A percentile compares a stretch with the other conserved stretches of the same genome.
phyloP scores from a whole-genome alignment of 2,888 invertebrate genomes.

The Unio delphinus region DNA sequence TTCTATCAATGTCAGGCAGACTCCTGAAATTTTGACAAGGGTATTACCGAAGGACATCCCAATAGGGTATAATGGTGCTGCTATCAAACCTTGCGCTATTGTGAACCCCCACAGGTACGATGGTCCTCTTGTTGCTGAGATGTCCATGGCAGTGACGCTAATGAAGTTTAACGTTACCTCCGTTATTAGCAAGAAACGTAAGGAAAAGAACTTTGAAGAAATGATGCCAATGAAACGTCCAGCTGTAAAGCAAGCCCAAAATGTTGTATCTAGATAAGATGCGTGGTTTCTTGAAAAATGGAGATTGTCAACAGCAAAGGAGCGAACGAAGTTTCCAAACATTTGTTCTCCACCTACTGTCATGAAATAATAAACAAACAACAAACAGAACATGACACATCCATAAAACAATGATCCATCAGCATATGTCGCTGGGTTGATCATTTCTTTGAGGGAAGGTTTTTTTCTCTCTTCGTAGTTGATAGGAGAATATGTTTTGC shows the following conservation, averaged over 20 bases:
- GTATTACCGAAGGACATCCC: slow-evolving; percentile 20
- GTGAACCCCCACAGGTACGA: slow-evolving; percentile 12
- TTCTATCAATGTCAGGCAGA: slow-evolving; percentile 20
- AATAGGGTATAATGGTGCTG: slow-evolving; percentile 21
- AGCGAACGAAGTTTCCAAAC: slow-evolving; percentile 17
- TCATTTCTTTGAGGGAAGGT: slow-evolving; percentile 8
- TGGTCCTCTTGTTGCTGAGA: slow-evolving; percentile 4
- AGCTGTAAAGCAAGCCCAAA: slow-evolving; percentile 21
- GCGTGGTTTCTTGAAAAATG: slow-evolving; percentile 17
- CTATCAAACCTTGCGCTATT: slow-evolving; percentile 14
- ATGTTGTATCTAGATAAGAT: slow-evolving; percentile 17
- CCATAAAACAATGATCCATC: slow-evolving; percentile 17
- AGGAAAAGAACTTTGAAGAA: slow-evolving; percentile 10
- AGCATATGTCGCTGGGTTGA: slow-evolving; percentile 27
- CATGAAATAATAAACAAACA: slow-evolving; percentile 18
- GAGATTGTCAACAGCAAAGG: slow-evolving; percentile 26
- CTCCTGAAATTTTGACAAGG: slow-evolving; percentile 17
- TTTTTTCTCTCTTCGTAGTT: too few relatives aligned
- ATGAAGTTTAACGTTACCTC: slow-evolving; percentile 5
- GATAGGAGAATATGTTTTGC: too few relatives aligned
- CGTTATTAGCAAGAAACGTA: slow-evolving; percentile 10
- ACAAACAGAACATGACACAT: slow-evolving; percentile 4
- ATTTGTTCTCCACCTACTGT: slow-evolving; percentile 21
- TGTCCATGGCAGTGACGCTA: slow-evolving; percentile 5
- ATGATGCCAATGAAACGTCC: slow-evolving; percentile 21